Evolutionary conservation across 2,888 invertebrate genomes (phyloP), one percentile per base, ranked within the genome.

Genomic region (Melinaea menophilus): DNA sequence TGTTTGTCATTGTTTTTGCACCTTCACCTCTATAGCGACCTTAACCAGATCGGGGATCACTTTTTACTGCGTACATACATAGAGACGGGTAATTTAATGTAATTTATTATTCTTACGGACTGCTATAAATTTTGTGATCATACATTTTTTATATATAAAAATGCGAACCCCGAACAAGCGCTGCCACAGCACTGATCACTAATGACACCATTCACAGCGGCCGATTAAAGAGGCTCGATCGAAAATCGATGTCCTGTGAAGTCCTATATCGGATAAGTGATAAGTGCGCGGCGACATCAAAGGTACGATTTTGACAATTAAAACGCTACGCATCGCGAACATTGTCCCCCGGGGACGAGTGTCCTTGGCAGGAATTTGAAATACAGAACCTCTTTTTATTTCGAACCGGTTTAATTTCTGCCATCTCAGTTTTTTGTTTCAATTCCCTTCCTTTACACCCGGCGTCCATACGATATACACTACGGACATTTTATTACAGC

Each of bases 251-350:
- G 70, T 67, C 67, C 67, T 63, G 66, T 66, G 79, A 77, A 76
- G 70, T 67, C 67, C 67, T 63, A 65, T 66, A 71, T 74, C 74
- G 79, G 78, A 75, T 73, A 71, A 72, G 72, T 61, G 69, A 67
- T 66, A 67, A 64, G 68, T 68, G 68, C 80, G 75, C 88, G 87
- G 88, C 82, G 71, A 77, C 74, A 73, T 86, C 85, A 88, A 88
- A 88, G 76, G 70, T 73, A 67, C 84, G 85, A 87, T 89, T 89
- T 87, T 84, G 88, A 88, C 89, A 88, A 90, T 90, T 90, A 90
- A 90, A 90, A 84, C 79, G 81, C 86, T 81, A 79, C 76, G 81
- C 82, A 86, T 88, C 78, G 84, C 82, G 75, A 77, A 78, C 86
- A 83, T 86, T 78, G 84, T 76, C 76, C 76, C 75, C 72, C 76